phyloP scores from a whole-genome alignment of 2,888 invertebrate genomes.

The Torymus texanus region DNA sequence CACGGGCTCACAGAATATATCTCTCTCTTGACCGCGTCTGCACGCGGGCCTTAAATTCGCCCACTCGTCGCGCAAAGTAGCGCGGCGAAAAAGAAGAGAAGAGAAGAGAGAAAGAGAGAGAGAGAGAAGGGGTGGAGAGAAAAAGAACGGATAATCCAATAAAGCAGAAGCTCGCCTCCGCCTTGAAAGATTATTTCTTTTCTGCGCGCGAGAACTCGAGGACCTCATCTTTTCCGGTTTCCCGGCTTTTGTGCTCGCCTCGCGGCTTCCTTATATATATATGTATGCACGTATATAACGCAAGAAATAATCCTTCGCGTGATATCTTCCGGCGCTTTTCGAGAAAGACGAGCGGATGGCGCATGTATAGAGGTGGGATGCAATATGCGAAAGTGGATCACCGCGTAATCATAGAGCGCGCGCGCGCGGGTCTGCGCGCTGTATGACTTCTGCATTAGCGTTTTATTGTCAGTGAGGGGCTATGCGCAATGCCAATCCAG shows the following conservation, averaged over 20 bases:
- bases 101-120: too few species aligned
- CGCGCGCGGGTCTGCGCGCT: neutral
- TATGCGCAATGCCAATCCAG: too few species aligned
- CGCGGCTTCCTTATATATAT: neutral
- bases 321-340: neutral
- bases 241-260: neutral
- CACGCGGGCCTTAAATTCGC: conserved; percentile 2
- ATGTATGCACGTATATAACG: neutral
- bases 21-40: too few species aligned
- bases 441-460: conserved; percentile 33
- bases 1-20: too few species aligned
- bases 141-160: conserved; percentile 40
- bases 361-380: neutral
- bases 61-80: conserved; percentile 5
- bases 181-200: conserved; percentile 36
- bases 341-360: neutral
- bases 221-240: conserved; percentile 8
- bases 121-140: neutral
- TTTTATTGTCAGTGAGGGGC: neutral
- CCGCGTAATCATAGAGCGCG: neutral
- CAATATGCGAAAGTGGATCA: conserved; percentile 37
- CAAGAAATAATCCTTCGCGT: conserved; percentile 5
- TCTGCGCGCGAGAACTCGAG: neutral
- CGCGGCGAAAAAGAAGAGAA: too few species aligned
- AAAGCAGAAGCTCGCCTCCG: conserved; percentile 12